Conservation (phyloP, 1,140 invertebrate species). For the Hormaphis cornu region DNA sequence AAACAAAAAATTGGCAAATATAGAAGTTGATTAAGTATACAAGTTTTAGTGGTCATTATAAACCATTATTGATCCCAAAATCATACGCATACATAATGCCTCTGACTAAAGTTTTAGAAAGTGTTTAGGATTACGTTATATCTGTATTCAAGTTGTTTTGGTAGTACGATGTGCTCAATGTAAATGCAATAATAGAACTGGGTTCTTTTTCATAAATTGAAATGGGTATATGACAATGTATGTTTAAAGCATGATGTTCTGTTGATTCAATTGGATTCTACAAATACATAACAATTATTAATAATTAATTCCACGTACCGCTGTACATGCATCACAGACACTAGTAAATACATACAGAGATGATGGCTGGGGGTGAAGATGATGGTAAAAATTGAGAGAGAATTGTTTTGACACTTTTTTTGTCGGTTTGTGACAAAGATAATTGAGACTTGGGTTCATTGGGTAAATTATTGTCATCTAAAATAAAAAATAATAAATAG, state of each 20-base stretch:
- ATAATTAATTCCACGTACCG: background rate
- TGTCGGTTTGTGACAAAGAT: constrained; percentile 42
- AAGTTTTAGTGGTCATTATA: too few relatives aligned
- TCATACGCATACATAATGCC: too few relatives aligned
- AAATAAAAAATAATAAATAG: background rate
- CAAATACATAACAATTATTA: constrained; percentile 36
- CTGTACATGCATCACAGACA: background rate
- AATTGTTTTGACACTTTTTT: constrained; percentile 60
- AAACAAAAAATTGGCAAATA: too few relatives aligned
- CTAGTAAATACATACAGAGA: background rate
- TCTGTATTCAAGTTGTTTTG: constrained; percentile 37
- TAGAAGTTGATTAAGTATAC: too few relatives aligned
- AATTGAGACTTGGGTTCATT: constrained; percentile 22
- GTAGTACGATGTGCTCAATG: constrained; percentile 64
- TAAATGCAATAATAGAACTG: constrained; percentile 82
- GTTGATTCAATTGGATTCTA: constrained; percentile 51
- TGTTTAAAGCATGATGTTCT: constrained; percentile 56
- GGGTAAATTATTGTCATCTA: constrained; percentile 9
- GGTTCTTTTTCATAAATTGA: constrained; percentile 76
- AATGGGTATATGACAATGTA: constrained; percentile 55
- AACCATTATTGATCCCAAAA: too few relatives aligned
- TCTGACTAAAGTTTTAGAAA: too few relatives aligned
- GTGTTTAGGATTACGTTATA: background rate
- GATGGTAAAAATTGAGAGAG: constrained; percentile 55
- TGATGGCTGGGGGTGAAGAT: background rate